Conservation (phyloP, 2,888 invertebrate species). For the Nephrotoma appendiculata region DNA sequence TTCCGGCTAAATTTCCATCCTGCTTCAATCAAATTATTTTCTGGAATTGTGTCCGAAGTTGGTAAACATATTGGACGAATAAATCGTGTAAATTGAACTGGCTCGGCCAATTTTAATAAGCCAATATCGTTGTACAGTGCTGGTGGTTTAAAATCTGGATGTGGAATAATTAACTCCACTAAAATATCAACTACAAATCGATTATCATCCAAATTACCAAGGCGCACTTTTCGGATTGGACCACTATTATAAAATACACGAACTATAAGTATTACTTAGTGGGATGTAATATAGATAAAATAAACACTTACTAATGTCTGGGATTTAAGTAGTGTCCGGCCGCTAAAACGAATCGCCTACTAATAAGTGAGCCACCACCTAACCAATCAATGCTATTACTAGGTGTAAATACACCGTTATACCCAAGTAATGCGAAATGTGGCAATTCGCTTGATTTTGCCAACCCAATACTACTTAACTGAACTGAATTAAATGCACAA, state of each 20-base stretch:
- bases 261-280: not conserved
- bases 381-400: slow-evolving; percentile 19
- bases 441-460: slow-evolving; percentile 23
- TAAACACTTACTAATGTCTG: not conserved
- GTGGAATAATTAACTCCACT: slow-evolving; percentile 23
- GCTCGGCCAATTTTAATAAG: slow-evolving; percentile 30
- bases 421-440: slow-evolving; percentile 19
- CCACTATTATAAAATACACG: not conserved
- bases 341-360: slow-evolving; percentile 38
- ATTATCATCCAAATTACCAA: slow-evolving; percentile 30
- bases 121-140: slow-evolving; percentile 39
- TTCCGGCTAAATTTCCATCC: not conserved
- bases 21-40: not conserved
- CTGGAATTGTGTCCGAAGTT: not conserved
- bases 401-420: not conserved
- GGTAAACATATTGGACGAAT: slow-evolving; percentile 36
- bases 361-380: slow-evolving; percentile 45
- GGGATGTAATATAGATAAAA: not conserved
- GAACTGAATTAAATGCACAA: not conserved
- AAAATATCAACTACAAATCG: slow-evolving; percentile 22
- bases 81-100: slow-evolving; percentile 26
- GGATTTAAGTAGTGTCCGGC: slow-evolving; percentile 41
- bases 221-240: slow-evolving; percentile 17
- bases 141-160: slow-evolving; percentile 31
- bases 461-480: not conserved